These are phyloP conservation scores for Epirrita christyi DNA, from an alignment of 2,888 invertebrate genomes.

Conservation along the genomic window DNA sequence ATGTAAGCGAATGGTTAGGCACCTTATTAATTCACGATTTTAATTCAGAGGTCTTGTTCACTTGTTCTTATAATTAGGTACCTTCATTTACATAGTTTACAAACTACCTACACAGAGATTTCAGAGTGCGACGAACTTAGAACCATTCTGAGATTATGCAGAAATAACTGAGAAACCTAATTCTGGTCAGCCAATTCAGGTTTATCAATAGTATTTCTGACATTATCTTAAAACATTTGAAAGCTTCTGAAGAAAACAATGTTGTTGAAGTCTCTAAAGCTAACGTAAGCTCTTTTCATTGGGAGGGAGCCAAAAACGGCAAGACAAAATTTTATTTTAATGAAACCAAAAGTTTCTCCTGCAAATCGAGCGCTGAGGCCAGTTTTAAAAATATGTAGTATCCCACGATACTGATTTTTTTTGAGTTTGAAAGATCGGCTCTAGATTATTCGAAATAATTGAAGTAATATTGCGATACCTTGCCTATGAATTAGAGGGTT, in stretches of 20 bases:
- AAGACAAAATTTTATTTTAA: constrained; percentile 20
- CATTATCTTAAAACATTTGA: constrained; percentile 68
- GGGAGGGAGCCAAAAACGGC: constrained; percentile 32
- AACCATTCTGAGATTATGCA: constrained; percentile 62
- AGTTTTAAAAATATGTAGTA: constrained; percentile 2
- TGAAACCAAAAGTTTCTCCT: constrained; percentile 12
- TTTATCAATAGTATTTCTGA: constrained; percentile 51
- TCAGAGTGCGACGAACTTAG: constrained; percentile 48
- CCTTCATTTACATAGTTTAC: constrained; percentile 38
- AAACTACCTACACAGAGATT: constrained; percentile 37
- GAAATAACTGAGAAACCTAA: constrained; percentile 48
- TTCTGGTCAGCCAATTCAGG: constrained; percentile 25
- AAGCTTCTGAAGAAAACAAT: constrained; percentile 68
- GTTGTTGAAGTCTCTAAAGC: constrained; percentile 48
- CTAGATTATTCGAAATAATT: constrained; percentile 39
- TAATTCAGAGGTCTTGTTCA: constrained; percentile 23
- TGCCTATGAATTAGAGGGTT: neutral
- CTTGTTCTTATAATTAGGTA: constrained; percentile 9
- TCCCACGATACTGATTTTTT: constrained; percentile 4
- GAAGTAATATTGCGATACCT: constrained; percentile 24
- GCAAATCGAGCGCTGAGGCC: neutral
- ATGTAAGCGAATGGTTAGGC: constrained; percentile 12
- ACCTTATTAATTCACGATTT: constrained; percentile 11
- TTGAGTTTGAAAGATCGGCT: constrained; percentile 26
- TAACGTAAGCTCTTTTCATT: constrained; percentile 28